Percentiles rank a stretch among this genome's conserved stretches.
phyloP scores from a whole-genome alignment of 2,113 vertebrate species.

The Nibea coibor region DNA sequence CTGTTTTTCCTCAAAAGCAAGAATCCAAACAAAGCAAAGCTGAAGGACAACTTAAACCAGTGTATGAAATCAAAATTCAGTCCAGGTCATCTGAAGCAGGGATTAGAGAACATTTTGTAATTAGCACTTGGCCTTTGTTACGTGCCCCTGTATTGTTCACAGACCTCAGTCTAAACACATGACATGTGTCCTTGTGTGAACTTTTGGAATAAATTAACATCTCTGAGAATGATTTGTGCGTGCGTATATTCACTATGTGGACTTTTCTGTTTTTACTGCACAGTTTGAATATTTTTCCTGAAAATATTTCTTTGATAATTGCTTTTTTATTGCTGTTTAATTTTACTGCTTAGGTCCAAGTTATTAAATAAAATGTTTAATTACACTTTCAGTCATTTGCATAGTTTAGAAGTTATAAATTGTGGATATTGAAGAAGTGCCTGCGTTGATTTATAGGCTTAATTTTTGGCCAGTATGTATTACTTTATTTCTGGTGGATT shows the following conservation, averaged over 20 bases:
- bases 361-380: slow-evolving; percentile 73
- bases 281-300: slow-evolving; percentile 22
- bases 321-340: slow-evolving; percentile 66
- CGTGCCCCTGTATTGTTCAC: slow-evolving; percentile 44
- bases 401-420: slow-evolving; percentile 65
- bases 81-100: slow-evolving; percentile 43
- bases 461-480: slow-evolving; percentile 66
- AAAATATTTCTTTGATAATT: slow-evolving; percentile 65
- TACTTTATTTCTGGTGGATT: slow-evolving; percentile 54
- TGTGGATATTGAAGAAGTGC: slow-evolving; percentile 54
- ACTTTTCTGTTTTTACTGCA: slow-evolving; percentile 46
- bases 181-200: slow-evolving; percentile 68
- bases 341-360: slow-evolving; percentile 44
- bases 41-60: slow-evolving; percentile 21
- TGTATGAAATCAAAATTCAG: slow-evolving; percentile 19
- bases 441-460: slow-evolving; percentile 72
- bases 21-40: slow-evolving; percentile 16
- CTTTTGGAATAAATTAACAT: slow-evolving; percentile 66
- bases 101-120: slow-evolving; percentile 40
- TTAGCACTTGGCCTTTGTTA: slow-evolving; percentile 59
- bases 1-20: slow-evolving; percentile 3
- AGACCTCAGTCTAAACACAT: slow-evolving; percentile 47
- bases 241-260: slow-evolving; percentile 11
- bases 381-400: slow-evolving; percentile 70
- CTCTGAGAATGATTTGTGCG: slow-evolving; percentile 39